Base-by-base conservation (phyloP, 2,113 vertebrate species). In the Rhabdornis inornatus region DNA sequence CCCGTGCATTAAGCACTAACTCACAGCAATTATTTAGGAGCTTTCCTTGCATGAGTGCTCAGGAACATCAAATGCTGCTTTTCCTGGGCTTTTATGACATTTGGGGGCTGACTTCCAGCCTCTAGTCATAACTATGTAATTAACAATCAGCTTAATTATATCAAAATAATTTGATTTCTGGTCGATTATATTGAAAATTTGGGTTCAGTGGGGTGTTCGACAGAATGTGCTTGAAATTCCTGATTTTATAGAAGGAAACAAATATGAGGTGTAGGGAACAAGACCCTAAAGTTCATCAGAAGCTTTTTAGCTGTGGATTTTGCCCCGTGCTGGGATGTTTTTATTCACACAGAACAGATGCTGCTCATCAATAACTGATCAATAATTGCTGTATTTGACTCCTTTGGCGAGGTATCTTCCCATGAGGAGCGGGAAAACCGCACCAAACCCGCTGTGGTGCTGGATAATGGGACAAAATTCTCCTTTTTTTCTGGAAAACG, bases 381-480 rank as follows among this genome's bases (percentile, higher is more conserved):
- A n/a, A 59, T 52, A 82, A 47, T 19, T 24, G 60, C 16, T 27
- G 2, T 6, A 3, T 85, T 70, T 35, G 6, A 24, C 37, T 63
- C 39, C 52, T 68, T 22, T 42, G 47, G 14, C 11, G 10, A 35
- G 6, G 5, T 4, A 5, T 10, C 13, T 20, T 40, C 56, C 50
- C 40, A 1, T 2, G 12, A n/a, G 23, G 57, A 71, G 75, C 5
- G 0, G 2, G 39, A 40, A 71, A 79, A 33, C 13, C 3, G 2
- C 14, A 0, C 21, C 15, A 15, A 8, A 30, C 5, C 27, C 0
- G 0, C 40, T 24, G 2, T 15, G 45, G n/a, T 15, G 37, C 27
- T 17, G 56, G 12, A 15, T 6, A 25, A 21, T 3, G 21, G 33
- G 28, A 30, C 12, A 23, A 13, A 69, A 39, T 37, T 16, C 6